phyloP scores from a whole-genome alignment of 1,140 invertebrate species.

The Zeugodacus cucurbitae region DNA sequence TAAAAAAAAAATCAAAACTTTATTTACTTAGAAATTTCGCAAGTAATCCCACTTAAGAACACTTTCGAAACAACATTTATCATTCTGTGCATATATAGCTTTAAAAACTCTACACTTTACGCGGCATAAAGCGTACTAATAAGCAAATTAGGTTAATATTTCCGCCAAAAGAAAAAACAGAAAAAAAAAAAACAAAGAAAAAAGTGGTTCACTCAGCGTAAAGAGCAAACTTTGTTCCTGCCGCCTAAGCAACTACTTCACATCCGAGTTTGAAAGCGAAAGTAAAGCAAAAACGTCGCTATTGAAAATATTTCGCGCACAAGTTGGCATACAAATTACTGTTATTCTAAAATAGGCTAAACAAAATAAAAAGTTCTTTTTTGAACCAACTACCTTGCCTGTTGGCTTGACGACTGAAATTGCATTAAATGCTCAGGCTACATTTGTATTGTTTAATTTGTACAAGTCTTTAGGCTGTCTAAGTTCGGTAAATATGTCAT shows the following conservation, averaged over 20 bases:
- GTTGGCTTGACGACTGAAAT: background rate
- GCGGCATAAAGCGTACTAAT: background rate
- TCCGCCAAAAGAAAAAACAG: background rate
- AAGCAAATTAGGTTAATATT: background rate
- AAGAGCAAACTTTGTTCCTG: background rate
- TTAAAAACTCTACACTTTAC: too few species aligned
- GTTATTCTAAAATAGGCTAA: background rate
- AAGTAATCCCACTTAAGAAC: background rate
- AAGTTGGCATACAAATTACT: background rate
- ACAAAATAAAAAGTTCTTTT: background rate
- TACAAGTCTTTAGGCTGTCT: background rate
- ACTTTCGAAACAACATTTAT: background rate
- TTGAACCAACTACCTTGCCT: background rate
- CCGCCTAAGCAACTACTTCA: too few species aligned
- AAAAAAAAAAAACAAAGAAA: background rate
- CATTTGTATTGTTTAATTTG: background rate
- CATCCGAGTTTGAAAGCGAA: background rate
- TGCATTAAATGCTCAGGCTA: background rate
- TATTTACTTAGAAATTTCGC: background rate
- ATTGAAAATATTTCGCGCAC: background rate
- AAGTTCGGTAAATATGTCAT: background rate
- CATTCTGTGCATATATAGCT: background rate
- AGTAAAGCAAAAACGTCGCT: background rate
- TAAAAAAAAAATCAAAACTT: background rate
- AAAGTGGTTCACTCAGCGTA: background rate